Evolutionary conservation across 2,888 invertebrate genomes (phyloP).

Genomic region (Parascotia fuliginaria): DNA sequence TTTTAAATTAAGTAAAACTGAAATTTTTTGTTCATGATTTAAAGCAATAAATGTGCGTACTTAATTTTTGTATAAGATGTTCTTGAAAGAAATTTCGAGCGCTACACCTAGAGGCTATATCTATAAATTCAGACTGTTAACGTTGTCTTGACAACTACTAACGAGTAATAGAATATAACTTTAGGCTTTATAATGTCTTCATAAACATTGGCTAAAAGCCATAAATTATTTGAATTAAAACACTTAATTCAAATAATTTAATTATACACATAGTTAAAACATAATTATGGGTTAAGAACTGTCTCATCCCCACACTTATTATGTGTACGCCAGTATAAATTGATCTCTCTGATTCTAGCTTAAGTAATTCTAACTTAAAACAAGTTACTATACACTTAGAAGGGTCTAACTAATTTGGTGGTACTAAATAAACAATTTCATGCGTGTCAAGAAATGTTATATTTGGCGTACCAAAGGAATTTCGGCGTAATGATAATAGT

Average conservation of each 20-base stretch:
- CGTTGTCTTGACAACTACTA: too few species aligned
- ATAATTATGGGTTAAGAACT: conserved; percentile 19
- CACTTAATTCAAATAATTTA: conserved; percentile 35
- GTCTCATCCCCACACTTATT: conserved; percentile 20
- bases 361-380: neutral
- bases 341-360: neutral
- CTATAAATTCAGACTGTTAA: too few species aligned
- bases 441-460: conserved; percentile 28
- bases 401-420: conserved; percentile 19
- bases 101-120: too few species aligned
- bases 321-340: conserved; percentile 4
- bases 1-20: too few species aligned
- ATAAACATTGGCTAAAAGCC: conserved; percentile 16
- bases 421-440: conserved; percentile 21
- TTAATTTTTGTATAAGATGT: too few species aligned
- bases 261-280: conserved; percentile 38
- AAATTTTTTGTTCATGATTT: too few species aligned
- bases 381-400: neutral
- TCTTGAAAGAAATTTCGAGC: too few species aligned
- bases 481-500: conserved; percentile 34
- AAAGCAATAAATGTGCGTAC: too few species aligned
- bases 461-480: conserved; percentile 35
- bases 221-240: too few species aligned
- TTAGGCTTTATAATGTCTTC: neutral
- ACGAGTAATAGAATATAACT: too few species aligned